Evolutionary conservation across 2,797 vertebrate genomes (phyloP).

Genomic region (Holocentrus rufus): DNA sequence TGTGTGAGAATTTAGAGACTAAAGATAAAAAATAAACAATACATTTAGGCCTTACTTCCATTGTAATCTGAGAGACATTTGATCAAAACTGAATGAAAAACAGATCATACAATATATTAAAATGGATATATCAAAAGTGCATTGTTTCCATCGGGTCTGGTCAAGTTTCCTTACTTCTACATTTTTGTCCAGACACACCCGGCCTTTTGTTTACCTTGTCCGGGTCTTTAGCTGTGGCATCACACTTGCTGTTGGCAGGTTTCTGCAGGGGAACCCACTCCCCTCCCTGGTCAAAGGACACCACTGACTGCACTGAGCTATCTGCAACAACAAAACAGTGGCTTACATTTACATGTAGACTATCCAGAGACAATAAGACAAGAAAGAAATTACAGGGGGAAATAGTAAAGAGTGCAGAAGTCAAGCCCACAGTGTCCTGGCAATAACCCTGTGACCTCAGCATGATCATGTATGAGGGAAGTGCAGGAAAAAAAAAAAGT

Average conservation of each 20-base stretch:
- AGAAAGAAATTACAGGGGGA: too few species aligned
- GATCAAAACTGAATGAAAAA: not conserved
- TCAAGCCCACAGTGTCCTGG: not conserved
- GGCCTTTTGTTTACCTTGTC: constrained; percentile 80
- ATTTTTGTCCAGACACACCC: constrained; percentile 3
- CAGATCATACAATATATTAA: not conserved
- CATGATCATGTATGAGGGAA: not conserved
- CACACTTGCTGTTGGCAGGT: constrained; percentile 88
- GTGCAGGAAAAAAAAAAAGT: not conserved
- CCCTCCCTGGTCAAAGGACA: constrained; percentile 94
- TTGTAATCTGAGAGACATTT: not conserved
- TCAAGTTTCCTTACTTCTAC: not conserved
- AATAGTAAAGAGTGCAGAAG: not conserved
- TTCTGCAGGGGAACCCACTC: constrained; percentile 89
- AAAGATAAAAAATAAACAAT: not conserved
- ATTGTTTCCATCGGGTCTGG: not conserved
- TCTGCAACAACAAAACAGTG: constrained; percentile 76
- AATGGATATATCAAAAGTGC: not conserved
- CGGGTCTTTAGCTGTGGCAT: constrained; percentile 86
- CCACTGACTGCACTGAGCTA: constrained; percentile 89
- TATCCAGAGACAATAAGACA: not conserved
- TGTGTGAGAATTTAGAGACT: not conserved
- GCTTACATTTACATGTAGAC: constrained; percentile 2
- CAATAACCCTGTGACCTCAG: not conserved
- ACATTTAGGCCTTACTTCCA: not conserved